Base-by-base conservation (phyloP, 2,888 invertebrate genomes). In the Cenopis cana region DNA sequence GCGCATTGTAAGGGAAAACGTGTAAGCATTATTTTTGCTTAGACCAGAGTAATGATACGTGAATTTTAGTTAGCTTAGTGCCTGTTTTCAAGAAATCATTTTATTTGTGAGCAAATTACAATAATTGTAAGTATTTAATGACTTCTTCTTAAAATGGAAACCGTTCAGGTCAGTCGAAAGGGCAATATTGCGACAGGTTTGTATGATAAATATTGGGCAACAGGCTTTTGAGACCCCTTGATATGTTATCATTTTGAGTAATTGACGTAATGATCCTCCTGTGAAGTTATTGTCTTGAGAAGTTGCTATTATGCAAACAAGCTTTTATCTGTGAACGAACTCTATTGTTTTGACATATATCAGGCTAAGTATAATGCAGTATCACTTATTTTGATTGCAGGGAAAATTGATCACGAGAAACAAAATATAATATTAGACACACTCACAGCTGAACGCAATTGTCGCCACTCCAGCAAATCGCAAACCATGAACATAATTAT, bases 381-480 rank as follows among this genome's bases (percentile, higher is more conserved):
- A 17, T 54, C 38, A 54, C 24, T 14, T 59, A 24, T 67, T 60
- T 61, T 49, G 46, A 61, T 41, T 33, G n/a, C 9, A 18, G 46
- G 14, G n/a, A 60, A 68, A 41, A 41, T 18, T 18, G n/a, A 38
- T 54, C 29, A 33, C 38, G 24, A 29, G 33, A 55, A 54, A 46
- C n/a, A 69, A 55, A 68, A 55, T 55, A 59, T 24, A 61, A 62
- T 62, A n/a, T n/a, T n/a, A n/a, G 41, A 68, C 14, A 18, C 54
- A 55, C 54, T 61, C 36, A 62, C 50, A 62, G 55, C 46, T 36
- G 17, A 55, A 50, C 50, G 49, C 55, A 69, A 62, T 55, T 12
- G 36, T 52, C 29, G 56, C 24, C 46, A 18, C 46, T 29, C 36
- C 54, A 54, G 4, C 17, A 50, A 56, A 57, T 41, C 18, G 56